Evolutionary conservation across 2,888 invertebrate species (phyloP).

Genomic region (Pinctada fucata): DNA sequence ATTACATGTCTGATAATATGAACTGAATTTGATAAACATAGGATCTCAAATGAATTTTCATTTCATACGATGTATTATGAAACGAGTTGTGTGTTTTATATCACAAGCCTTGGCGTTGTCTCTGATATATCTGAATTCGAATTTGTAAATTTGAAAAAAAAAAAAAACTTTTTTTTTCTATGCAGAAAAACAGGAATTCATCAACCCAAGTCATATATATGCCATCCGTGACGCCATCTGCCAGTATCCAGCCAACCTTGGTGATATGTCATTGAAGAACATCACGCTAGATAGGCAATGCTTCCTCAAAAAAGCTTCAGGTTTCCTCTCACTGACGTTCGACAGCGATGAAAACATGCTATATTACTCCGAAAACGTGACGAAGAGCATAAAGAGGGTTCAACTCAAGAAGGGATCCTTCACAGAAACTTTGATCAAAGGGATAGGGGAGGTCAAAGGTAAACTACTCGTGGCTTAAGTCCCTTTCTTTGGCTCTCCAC

Average conservation of each 20-base stretch:
- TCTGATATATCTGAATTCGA: no score
- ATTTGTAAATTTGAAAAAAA: no score
- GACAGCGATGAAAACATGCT: slow-evolving; percentile 63
- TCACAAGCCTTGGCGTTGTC: no score
- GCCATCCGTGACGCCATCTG: slow-evolving; percentile 73
- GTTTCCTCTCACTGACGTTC: slow-evolving; percentile 64
- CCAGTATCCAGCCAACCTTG: slow-evolving; percentile 71
- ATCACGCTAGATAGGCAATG: slow-evolving; percentile 74
- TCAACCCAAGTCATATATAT: slow-evolving; percentile 66
- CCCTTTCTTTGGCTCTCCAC: no score
- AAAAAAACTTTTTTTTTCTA: slow-evolving; percentile 36
- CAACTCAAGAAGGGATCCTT: slow-evolving; percentile 59
- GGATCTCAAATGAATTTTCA: no score
- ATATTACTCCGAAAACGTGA: slow-evolving; percentile 69
- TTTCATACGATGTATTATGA: no score
- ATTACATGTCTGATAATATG: no score
- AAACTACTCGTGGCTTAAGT: background rate
- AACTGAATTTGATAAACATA: no score
- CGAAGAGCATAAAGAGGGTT: slow-evolving; percentile 67
- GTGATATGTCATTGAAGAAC: slow-evolving; percentile 70
- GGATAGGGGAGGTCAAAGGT: slow-evolving; percentile 70
- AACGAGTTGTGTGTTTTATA: no score
- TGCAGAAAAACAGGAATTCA: slow-evolving; percentile 78
- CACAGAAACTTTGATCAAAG: slow-evolving; percentile 65
- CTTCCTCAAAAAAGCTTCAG: slow-evolving; percentile 81